phyloP scores from a whole-genome alignment of 2,113 vertebrate species.

The Tauraco erythrolophus region DNA sequence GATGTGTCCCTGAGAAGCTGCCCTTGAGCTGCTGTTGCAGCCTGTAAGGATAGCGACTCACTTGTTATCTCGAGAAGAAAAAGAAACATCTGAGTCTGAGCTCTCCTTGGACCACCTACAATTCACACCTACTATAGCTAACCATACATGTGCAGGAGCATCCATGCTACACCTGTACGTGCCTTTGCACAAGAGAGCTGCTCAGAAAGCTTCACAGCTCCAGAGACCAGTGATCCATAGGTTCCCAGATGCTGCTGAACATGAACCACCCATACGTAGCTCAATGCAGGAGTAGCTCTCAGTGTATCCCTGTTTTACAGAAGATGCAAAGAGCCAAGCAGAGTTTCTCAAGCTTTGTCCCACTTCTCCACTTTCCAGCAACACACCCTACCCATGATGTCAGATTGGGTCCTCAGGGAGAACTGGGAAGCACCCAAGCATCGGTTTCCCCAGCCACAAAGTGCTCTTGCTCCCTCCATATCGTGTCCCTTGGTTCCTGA shows the following conservation, averaged over 20 bases:
- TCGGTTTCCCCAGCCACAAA: neutral
- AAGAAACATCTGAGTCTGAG: neutral
- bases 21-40: neutral
- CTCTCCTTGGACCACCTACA: neutral
- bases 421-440: neutral
- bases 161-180: neutral
- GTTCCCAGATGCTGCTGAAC: neutral
- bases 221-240: neutral
- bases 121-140: neutral
- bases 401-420: neutral
- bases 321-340: neutral
- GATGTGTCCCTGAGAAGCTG: neutral
- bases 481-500: neutral
- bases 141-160: accelerated
- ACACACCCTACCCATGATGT: accelerated
- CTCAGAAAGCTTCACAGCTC: neutral
- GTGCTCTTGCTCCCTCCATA: accelerated
- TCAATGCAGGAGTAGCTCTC: neutral
- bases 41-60: neutral
- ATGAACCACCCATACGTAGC: neutral
- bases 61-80: neutral
- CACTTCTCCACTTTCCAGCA: neutral
- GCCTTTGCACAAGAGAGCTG: neutral
- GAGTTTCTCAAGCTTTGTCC: neutral
- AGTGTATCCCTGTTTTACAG: neutral